These are phyloP conservation scores for Desoria tigrina DNA, from an alignment of 2,888 invertebrate genomes.

Conservation along the genomic window DNA sequence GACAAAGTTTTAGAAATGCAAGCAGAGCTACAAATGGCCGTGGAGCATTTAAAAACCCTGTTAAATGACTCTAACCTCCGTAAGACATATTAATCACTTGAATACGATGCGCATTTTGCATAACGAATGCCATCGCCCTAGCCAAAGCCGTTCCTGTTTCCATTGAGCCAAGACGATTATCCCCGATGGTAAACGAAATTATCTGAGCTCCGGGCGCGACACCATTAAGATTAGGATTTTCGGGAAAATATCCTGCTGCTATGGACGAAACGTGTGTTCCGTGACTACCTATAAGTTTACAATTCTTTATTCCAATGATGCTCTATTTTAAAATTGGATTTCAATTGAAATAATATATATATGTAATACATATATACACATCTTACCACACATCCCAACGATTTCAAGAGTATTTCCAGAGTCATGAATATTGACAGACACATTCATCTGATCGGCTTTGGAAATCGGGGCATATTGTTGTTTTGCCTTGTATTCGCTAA, in stretches of 20 bases:
- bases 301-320: background rate
- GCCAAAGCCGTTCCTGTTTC: conserved; percentile 93
- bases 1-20: background rate
- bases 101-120: conserved; percentile 62
- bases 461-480: conserved; percentile 47
- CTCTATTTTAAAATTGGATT: background rate
- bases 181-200: conserved; percentile 81
- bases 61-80: conserved; percentile 68
- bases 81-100: conserved; percentile 98
- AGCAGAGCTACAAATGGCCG: no score
- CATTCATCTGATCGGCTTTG: conserved; percentile 73
- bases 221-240: conserved; percentile 84
- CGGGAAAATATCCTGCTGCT: conserved; percentile 78
- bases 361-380: background rate
- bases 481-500: conserved; percentile 63
- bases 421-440: conserved; percentile 87
- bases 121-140: conserved; percentile 84
- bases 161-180: conserved; percentile 67
- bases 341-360: background rate
- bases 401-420: conserved; percentile 88
- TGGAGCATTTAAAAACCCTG: no score
- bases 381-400: conserved; percentile 76
- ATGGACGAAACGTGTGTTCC: conserved; percentile 98
- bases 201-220: conserved; percentile 95
- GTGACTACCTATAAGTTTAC: conserved; percentile 66